Percentiles rank a stretch among this genome's conserved stretches.
Conservation (phyloP, 2,888 invertebrate genomes). For the Clunio marinus region DNA sequence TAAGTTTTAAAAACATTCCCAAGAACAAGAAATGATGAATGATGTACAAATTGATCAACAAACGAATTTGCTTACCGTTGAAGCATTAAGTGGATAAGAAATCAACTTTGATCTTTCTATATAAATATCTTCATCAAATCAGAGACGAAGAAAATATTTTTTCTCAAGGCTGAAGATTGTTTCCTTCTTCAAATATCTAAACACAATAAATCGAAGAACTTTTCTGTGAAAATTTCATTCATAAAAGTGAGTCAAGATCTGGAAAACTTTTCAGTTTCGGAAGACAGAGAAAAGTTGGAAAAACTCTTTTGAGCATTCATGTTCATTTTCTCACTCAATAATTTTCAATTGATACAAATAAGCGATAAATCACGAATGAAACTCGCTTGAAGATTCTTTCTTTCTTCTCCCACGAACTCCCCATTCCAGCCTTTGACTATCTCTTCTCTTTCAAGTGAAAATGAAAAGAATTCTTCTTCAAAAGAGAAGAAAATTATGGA, state of each 20-base stretch:
- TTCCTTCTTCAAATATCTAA: too few species aligned
- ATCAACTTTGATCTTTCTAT: too few species aligned
- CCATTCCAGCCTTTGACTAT: constrained; percentile 1
- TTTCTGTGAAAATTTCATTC: constrained; percentile 7
- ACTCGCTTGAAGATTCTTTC: neutral
- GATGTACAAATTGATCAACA: too few species aligned
- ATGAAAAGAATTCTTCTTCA: neutral
- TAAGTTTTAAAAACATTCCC: too few species aligned
- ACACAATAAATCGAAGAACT: too few species aligned
- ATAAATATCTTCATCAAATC: too few species aligned
- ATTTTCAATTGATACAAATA: constrained; percentile 38
- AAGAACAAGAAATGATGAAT: too few species aligned
- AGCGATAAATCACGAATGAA: constrained; percentile 38
- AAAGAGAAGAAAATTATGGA: neutral
- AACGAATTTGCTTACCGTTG: too few species aligned
- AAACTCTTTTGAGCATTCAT: constrained; percentile 13
- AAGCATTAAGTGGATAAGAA: too few species aligned
- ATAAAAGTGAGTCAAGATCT: neutral
- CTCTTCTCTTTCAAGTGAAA: neutral
- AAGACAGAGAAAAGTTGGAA: neutral
- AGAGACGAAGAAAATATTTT: too few species aligned
- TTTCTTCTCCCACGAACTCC: too few species aligned
- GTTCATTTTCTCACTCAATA: constrained; percentile 37
- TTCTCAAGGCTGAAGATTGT: too few species aligned
- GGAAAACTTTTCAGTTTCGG: neutral